phyloP scores from a whole-genome alignment of 2,113 vertebrate genomes.

The Ceuthmochares aereus region DNA sequence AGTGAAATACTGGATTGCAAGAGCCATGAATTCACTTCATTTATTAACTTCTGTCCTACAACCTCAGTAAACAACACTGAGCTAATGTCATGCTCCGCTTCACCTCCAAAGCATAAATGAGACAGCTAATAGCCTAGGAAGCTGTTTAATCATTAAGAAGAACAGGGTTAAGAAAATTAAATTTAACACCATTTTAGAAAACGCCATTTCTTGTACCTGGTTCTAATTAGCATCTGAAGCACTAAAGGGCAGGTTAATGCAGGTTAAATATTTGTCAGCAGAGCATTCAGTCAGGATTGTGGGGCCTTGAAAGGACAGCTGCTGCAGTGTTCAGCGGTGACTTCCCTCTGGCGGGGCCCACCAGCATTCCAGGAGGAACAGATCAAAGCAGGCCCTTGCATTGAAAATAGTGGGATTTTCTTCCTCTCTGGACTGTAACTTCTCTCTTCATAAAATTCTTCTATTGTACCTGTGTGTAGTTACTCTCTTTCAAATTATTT shows the following conservation, averaged over 20 bases:
- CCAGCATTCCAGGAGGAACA: slow-evolving; percentile 32
- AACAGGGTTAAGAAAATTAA: slow-evolving; percentile 70
- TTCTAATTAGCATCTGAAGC: slow-evolving; percentile 57
- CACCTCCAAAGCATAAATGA: slow-evolving; percentile 47
- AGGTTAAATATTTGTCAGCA: slow-evolving; percentile 70
- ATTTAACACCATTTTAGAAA: slow-evolving; percentile 68
- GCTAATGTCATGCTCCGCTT: slow-evolving; percentile 24
- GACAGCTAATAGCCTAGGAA: slow-evolving; percentile 48
- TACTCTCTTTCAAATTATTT: neutral
- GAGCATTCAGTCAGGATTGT: neutral
- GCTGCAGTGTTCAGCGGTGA: neutral
- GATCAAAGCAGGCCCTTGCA: slow-evolving; percentile 44
- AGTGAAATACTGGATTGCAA: neutral
- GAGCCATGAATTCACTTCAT: slow-evolving; percentile 29
- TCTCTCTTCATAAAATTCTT: neutral
- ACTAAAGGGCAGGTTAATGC: slow-evolving; percentile 56
- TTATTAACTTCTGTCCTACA: slow-evolving; percentile 57
- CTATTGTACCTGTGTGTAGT: neutral
- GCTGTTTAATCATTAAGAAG: slow-evolving; percentile 68
- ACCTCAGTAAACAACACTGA: slow-evolving; percentile 12
- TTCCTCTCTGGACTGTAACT: neutral
- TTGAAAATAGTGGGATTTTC: neutral
- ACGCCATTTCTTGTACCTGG: slow-evolving; percentile 23
- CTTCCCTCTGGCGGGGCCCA: slow-evolving; percentile 9
- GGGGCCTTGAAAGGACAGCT: slow-evolving; percentile 26